phyloP scores from a whole-genome alignment of 2,888 invertebrate species.

The Dendrolimus pini region DNA sequence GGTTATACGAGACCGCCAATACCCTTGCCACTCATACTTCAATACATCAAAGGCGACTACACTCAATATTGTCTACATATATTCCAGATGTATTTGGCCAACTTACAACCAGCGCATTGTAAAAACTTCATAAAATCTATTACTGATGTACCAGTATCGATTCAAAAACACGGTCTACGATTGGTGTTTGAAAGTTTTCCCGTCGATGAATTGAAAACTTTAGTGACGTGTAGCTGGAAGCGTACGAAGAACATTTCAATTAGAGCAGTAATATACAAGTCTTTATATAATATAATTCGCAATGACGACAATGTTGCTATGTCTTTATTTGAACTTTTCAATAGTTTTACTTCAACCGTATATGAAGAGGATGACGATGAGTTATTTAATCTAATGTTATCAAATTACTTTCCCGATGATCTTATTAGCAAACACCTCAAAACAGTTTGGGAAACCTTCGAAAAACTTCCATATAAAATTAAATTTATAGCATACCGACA shows the following conservation, averaged over 20 bases:
- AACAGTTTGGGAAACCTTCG: constrained; percentile 30
- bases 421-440: constrained; percentile 24
- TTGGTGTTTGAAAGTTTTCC: constrained; percentile 39
- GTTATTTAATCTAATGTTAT: constrained; percentile 25
- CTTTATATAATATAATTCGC: constrained; percentile 26
- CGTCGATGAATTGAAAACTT: constrained; percentile 23
- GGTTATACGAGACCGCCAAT: constrained; percentile 38
- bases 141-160: constrained; percentile 34
- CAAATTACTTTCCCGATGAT: constrained; percentile 20
- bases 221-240: constrained; percentile 33
- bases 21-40: constrained; percentile 24
- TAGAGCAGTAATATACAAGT: constrained; percentile 32
- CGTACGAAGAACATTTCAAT: constrained; percentile 37
- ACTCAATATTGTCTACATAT: constrained; percentile 34
- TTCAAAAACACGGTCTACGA: constrained; percentile 45
- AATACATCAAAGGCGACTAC: constrained; percentile 43
- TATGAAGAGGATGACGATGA: constrained; percentile 36
- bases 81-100: constrained; percentile 32
- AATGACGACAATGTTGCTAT: constrained; percentile 15
- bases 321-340: constrained; percentile 32
- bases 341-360: constrained; percentile 28
- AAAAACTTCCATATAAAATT: constrained; percentile 25
- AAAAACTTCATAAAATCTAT: constrained; percentile 31
- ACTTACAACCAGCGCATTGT: constrained; percentile 27
- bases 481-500: constrained; percentile 21